A percentile compares a stretch with the other conserved stretches of the same genome.
Conservation (phyloP, 1,140 invertebrate genomes). For the Gerris buenoi region DNA sequence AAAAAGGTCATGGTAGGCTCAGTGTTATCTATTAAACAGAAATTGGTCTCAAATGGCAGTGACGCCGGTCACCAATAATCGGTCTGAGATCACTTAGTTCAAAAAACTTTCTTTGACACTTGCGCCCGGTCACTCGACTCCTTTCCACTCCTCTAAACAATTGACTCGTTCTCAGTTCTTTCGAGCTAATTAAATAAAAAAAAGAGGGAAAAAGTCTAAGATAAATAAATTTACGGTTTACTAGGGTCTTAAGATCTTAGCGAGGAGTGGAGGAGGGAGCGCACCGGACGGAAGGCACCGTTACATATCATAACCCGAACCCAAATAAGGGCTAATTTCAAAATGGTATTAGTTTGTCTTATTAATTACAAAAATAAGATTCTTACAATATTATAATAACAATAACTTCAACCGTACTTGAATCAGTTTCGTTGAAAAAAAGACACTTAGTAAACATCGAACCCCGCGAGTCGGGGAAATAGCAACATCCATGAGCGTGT, state of each 20-base stretch:
- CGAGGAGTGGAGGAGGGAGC: not conserved
- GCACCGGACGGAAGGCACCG: not conserved
- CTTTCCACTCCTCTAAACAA: not conserved
- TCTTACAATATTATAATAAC: not conserved
- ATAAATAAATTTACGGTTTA: no score
- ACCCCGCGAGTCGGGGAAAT: conserved; percentile 4
- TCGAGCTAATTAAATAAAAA: not conserved
- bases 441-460: conserved; percentile 19
- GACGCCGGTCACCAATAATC: not conserved
- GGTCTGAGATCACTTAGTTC: not conserved
- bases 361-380: not conserved
- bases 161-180: not conserved
- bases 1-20: conserved; percentile 18
- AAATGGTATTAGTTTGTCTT: not conserved
- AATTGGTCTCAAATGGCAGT: conserved; percentile 13
- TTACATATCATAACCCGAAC: not conserved
- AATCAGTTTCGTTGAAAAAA: conserved; percentile 17
- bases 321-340: not conserved
- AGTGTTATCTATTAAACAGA: conserved; percentile 10
- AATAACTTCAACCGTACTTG: not conserved
- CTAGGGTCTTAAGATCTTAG: no score
- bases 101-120: not conserved
- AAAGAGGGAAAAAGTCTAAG: not conserved
- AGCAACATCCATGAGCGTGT: conserved; percentile 12
- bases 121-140: not conserved